Evolutionary conservation across 2,888 invertebrate species (phyloP), one percentile per base, ranked within the genome.

Genomic region (Gnatocerus cornutus): DNA sequence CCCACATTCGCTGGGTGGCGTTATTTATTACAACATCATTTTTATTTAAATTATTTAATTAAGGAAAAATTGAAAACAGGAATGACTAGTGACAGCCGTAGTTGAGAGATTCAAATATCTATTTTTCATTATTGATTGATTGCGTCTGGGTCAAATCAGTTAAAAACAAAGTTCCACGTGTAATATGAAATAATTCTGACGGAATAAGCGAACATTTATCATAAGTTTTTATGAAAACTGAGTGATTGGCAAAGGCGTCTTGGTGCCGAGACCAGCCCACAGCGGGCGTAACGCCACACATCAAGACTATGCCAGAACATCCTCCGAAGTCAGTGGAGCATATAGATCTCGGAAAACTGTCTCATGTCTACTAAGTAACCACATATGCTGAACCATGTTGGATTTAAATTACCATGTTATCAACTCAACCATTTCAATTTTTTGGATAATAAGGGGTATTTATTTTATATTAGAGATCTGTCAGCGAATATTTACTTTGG

Each of bases 231-330:
- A 27, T 58, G 29, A 50, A 56, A 46, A 50, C 12, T 68, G 61
- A 39, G 30, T 63, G 67, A 71, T 71, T 71, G 59, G 68, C 70
- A 68, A 64, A 77, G 79, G 77, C 79, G 78, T 78, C 77, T 73
- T 70, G 72, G 62, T 73, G 77, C 73, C 77, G 71, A 73, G 78
- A 71, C 77, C 80, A 71, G 45, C 80, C 80, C 79, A 77, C 76
- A 67, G 62, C 78, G 78, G 79, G 77, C 79, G 79, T 77, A 75
- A 74, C 77, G 75, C 74, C 72, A 77, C 78, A 76, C 77, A 74
- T 77, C 76, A 76, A 73, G 75, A 74, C 76, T 69, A 73, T 73
- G 76, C 76, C 77, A 77, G 77, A 73, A 77, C 78, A 77, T 79
- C 78, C 77, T 78, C 75, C 72, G 73, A 52, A 78, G 68, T 72